Evolutionary conservation across 2,113 vertebrate genomes (phyloP), one percentile per base, ranked within the genome.

Genomic region (Epinephelus moara): DNA sequence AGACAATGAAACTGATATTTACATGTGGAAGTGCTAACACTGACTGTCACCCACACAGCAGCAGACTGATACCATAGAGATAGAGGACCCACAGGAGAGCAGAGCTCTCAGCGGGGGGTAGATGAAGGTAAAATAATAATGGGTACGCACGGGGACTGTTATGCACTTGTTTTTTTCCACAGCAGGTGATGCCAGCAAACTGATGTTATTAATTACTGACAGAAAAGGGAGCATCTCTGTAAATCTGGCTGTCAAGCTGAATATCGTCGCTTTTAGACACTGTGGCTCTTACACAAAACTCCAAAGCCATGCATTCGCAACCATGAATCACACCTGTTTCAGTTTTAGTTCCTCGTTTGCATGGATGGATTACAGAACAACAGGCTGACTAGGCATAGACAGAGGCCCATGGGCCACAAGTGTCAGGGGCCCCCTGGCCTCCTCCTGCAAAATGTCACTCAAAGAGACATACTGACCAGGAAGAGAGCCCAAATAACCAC

Each of bases 121-220:
- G 84, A 82, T 81, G 81, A 73, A 80, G 47, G 52, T 63, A 66
- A 59, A 74, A 87, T 85, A 90, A 89, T 90, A 71, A 92, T 90
- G 64, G 83, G 72, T 69, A 66, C 87, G 88, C 87, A 88, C 77
- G 74, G 88, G 87, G 90, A 88, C 80, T 88, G 76, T 86, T 89
- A 27, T 85, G 77, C 67, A 78, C 74, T 79, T 1, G 1, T 88
- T 90, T 89, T 90, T 89, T 92, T 92, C 86, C 87, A 90, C 78
- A 78, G 78, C 81, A 88, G 77, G 67, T 87, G 82, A 50, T 79
- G 87, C 80, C 77, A 91, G 23, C 80, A 66, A 82, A 75, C 55
- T 49, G 52, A 75, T 79, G 57, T 67, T 83, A 75, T 89, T 85
- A 78, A 85, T 84, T 61, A 80, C 71, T 30, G 66, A 59, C 25